Conservation (phyloP, 2,888 invertebrate species). For the Troides helena region DNA sequence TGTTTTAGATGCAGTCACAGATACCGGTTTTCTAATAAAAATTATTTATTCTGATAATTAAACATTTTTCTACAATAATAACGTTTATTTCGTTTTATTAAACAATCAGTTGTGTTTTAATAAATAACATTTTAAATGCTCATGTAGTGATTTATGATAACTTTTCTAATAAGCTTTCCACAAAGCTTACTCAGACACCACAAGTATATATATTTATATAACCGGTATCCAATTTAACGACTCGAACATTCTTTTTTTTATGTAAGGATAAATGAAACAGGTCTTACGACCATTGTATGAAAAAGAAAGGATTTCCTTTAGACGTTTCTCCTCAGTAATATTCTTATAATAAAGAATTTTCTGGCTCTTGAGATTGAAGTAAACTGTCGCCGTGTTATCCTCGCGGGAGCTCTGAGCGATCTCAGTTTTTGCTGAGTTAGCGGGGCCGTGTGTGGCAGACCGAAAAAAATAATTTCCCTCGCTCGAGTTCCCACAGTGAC, state of each 20-base stretch:
- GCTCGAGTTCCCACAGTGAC: constrained; percentile 76
- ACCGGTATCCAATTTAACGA: too few species aligned
- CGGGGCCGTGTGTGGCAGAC: constrained; percentile 78
- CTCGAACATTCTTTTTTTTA: constrained; percentile 2
- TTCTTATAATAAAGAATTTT: constrained; percentile 32
- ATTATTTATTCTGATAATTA: too few species aligned
- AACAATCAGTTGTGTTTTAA: too few species aligned
- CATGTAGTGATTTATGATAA: too few species aligned
- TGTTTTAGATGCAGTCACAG: too few species aligned
- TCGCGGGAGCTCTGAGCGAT: constrained; percentile 52
- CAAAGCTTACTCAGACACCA: too few species aligned
- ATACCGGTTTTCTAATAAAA: too few species aligned
- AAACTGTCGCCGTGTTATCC: constrained; percentile 54
- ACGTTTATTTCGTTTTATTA: too few species aligned
- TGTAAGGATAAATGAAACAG: constrained; percentile 19
- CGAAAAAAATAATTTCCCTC: constrained; percentile 79
- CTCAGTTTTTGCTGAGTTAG: constrained; percentile 72
- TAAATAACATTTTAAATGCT: too few species aligned
- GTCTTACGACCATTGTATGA: constrained; percentile 18
- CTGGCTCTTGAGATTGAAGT: constrained; percentile 44
- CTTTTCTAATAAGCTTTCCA: too few species aligned
- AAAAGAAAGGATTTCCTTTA: constrained; percentile 22
- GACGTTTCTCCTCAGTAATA: constrained; percentile 19
- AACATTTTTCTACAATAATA: too few species aligned
- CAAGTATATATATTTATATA: too few species aligned